Evolutionary conservation across 2,888 invertebrate species (phyloP).

Genomic region (Macaria liturata): DNA sequence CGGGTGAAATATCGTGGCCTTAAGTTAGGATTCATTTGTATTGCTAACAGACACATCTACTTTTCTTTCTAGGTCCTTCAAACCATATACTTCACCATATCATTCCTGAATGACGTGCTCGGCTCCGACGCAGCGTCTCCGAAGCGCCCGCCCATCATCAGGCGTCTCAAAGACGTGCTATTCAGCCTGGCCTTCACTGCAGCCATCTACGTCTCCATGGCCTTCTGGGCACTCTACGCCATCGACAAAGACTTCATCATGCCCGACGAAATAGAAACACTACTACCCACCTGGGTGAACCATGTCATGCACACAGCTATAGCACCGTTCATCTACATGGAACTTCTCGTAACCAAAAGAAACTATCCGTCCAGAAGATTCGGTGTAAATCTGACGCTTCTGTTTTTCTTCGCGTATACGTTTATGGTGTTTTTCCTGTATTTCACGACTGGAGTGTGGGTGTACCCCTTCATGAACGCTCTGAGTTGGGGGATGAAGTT

Average conservation of each 20-base stretch:
- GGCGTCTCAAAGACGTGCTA: conserved; percentile 86
- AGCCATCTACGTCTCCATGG: conserved; percentile 90
- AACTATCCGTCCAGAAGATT: conserved; percentile 87
- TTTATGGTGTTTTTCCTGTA: conserved; percentile 88
- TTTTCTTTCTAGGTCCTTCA: conserved; percentile 86
- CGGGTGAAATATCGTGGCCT: too few species aligned
- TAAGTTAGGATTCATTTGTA: too few species aligned
- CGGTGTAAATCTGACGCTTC: conserved; percentile 82
- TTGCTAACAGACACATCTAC: not conserved
- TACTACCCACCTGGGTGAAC: conserved; percentile 94
- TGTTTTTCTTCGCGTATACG: conserved; percentile 86
- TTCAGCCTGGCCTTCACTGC: conserved; percentile 89
- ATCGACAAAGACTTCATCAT: conserved; percentile 95
- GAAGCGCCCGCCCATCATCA: conserved; percentile 84
- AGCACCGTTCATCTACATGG: conserved; percentile 88
- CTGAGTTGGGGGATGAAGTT: conserved; percentile 86
- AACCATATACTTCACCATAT: conserved; percentile 88
- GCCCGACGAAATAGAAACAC: conserved; percentile 89
- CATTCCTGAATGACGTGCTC: conserved; percentile 88
- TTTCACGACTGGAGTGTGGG: conserved; percentile 90
- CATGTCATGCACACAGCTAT: conserved; percentile 94
- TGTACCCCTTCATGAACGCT: conserved; percentile 93
- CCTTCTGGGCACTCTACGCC: conserved; percentile 93
- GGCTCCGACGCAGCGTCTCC: conserved; percentile 86
- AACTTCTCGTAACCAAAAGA: conserved; percentile 87